Evolutionary conservation across 2,113 vertebrate genomes (phyloP), one percentile per base, ranked within the genome.

Genomic region (Plotosus lineatus): DNA sequence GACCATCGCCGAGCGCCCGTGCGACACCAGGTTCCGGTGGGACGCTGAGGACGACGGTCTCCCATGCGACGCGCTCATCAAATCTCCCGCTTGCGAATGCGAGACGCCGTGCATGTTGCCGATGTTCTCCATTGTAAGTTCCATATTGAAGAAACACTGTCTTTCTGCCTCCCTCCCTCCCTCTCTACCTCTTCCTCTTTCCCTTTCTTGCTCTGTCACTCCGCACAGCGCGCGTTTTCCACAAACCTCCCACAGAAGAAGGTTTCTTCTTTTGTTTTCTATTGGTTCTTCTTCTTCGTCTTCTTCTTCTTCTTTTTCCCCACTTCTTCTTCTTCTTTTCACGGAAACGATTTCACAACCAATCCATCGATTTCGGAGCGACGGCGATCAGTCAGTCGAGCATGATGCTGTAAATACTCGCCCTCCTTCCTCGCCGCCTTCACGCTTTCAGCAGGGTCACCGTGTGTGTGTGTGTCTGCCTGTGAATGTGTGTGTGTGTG

Each of bases 121-220:
- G 89, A 96, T 92, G 89, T 93, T 95, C 89, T 99, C 97, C 95
- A 99, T 95, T 90, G 95, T 96, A 91, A 98, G 95, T 93, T 99
- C 97, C 97, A 98, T 98, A 82, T 83, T 87, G 79, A 85, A 88
- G 86, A 83, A 89, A 86, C 83, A 85, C 89, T 88, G 79, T 84
- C 86, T 87, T 83, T 84, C 80, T 68, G 83, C 86, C 87, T 89
- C 87, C 82, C 86, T 90, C 87, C 90, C 92, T 92, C 91, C 91
- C 85, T 85, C 89, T 65, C 88, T 88, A 86, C 80, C 87, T 84
- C 87, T 82, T 88, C 81, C 86, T 85, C 85, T 85, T 77, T 33
- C 73, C 36, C 48, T 58, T 42, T 68, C 58, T 63, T 83, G 80
- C 90, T 61, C 65, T 38, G 77, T 65, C 80, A 44, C 80, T 87